A percentile compares a stretch with the other conserved stretches of the same genome.
Conservation (phyloP, 2,888 invertebrate species). For the Stenichneumon culpator region DNA sequence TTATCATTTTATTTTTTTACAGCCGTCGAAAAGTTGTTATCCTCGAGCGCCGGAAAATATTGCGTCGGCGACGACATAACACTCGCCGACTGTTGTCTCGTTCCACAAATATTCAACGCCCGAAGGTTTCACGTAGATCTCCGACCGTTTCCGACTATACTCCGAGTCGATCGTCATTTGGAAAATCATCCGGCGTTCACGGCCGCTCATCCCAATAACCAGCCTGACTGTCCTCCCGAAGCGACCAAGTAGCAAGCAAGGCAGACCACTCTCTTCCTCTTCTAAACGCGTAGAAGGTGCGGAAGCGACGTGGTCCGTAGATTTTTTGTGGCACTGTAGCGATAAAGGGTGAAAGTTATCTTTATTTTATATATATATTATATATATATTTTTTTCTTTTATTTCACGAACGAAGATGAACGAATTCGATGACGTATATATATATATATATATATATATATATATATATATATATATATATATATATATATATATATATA, state of each 20-base stretch:
- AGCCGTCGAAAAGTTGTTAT: conserved; percentile 95
- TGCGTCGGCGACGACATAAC: conserved; percentile 97
- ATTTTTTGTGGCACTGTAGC: conserved; percentile 68
- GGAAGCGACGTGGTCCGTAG: conserved; percentile 72
- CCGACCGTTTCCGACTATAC: conserved; percentile 95
- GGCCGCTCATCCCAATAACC: conserved; percentile 95
- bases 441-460: not conserved
- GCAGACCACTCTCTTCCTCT: conserved; percentile 85
- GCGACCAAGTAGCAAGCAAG: conserved; percentile 90
- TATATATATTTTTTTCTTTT: not conserved
- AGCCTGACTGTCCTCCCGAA: conserved; percentile 98
- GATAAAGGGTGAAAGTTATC: conserved; percentile 75
- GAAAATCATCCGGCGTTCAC: conserved; percentile 96
- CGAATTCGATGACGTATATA: not conserved
- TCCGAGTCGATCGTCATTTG: conserved; percentile 94
- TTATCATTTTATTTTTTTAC: conserved; percentile 76
- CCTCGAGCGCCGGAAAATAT: conserved; percentile 94
- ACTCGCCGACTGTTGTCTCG: conserved; percentile 97
- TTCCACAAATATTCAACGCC: conserved; percentile 98
- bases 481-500: conserved; percentile 11
- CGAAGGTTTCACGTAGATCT: conserved; percentile 97
- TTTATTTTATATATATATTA: conserved; percentile 27
- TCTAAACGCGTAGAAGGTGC: conserved; percentile 76
- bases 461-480: conserved; percentile 2
- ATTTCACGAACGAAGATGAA: not conserved